Evolutionary conservation across 2,113 vertebrate species (phyloP).

Genomic region (Ailurus styani): DNA sequence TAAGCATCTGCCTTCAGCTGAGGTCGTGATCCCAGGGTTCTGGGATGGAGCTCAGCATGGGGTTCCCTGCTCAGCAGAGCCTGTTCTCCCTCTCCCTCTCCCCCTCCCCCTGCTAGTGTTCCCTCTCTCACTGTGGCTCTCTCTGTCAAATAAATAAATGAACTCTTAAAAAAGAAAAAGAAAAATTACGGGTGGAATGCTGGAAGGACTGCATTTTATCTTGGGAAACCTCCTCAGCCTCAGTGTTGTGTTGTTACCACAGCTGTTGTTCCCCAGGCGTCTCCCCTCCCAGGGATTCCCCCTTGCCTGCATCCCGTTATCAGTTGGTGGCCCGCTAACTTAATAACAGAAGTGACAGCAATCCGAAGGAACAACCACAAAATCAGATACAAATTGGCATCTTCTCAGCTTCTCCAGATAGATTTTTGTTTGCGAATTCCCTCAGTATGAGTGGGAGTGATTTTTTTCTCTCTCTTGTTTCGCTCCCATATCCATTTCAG

Average conservation of each 20-base stretch:
- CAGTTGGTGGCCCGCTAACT: background rate
- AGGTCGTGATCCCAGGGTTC: too few species aligned
- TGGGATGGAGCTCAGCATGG: too few species aligned
- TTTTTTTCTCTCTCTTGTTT: background rate
- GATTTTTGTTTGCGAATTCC: background rate
- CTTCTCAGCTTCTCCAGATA: background rate
- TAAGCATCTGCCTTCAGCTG: too few species aligned
- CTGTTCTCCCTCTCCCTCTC: too few species aligned
- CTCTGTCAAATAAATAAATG: too few species aligned
- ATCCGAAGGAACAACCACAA: background rate
- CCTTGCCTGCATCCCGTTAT: background rate
- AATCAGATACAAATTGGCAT: background rate
- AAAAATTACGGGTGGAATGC: background rate
- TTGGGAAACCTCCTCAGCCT: background rate
- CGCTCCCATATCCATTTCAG: rapidly evolving
- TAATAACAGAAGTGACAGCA: background rate
- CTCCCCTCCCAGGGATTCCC: rapidly evolving
- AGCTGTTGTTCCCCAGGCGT: background rate
- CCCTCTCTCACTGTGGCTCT: too few species aligned
- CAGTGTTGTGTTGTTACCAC: background rate
- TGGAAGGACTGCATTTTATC: background rate
- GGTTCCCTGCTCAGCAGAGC: too few species aligned
- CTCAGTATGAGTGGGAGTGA: background rate
- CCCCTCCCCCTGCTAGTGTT: too few species aligned
- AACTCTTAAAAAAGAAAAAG: background rate